Conservation (phyloP, 2,797 vertebrate species). For the Sebastes diaconus region DNA sequence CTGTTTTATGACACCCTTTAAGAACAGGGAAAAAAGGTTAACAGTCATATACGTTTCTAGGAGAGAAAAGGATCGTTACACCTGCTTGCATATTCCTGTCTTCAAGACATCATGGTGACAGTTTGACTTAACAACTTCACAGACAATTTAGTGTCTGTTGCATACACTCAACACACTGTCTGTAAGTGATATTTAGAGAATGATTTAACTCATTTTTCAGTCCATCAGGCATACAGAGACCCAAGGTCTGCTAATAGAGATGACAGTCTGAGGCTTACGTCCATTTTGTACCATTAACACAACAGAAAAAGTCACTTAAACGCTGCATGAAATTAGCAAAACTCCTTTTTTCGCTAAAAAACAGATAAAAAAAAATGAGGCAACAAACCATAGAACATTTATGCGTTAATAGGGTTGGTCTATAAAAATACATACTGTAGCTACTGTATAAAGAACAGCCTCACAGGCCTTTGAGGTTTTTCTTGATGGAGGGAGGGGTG, state of each 20-base stretch:
- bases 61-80: conserved; percentile 38
- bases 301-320: conserved; percentile 80
- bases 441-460: conserved; percentile 79
- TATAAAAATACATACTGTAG: conserved; percentile 83
- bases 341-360: conserved; percentile 83
- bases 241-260: conserved; percentile 40
- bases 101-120: conserved; percentile 61
- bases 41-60: conserved; percentile 64
- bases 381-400: conserved; percentile 62
- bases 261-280: conserved; percentile 41
- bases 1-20: conserved; percentile 56
- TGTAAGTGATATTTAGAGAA: conserved; percentile 35
- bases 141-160: conserved; percentile 25
- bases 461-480: conserved; percentile 87
- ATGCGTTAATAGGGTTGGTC: conserved; percentile 67
- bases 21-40: conserved; percentile 58
- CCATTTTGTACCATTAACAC: conserved; percentile 87
- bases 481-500: conserved; percentile 68
- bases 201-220: conserved; percentile 37
- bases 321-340: conserved; percentile 86
- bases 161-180: conserved; percentile 14
- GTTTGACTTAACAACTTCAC: conserved; percentile 51
- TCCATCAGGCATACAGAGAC: conserved; percentile 44
- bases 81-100: conserved; percentile 73
- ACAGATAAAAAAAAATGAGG: conserved; percentile 82